A percentile compares a stretch with the other conserved stretches of the same genome.
phyloP scores from a whole-genome alignment of 2,888 invertebrate genomes.

The Chromoteleia sp. region DNA sequence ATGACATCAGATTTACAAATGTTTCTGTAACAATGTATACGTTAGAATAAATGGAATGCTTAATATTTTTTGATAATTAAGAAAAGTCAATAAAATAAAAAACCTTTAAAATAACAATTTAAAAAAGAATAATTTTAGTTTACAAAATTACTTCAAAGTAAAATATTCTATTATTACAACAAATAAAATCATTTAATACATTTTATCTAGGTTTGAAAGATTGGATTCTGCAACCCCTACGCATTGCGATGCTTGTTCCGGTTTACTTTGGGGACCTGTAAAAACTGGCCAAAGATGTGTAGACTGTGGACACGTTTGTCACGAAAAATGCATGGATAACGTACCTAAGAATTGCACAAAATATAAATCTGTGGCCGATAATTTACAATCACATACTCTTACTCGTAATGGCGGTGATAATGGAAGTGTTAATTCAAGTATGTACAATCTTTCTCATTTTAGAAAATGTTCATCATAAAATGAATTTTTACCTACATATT shows the following conservation, averaged over 20 bases:
- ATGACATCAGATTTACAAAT: too few species aligned
- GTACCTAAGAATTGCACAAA: constrained; percentile 95
- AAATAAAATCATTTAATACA: neutral
- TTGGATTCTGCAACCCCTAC: constrained; percentile 94
- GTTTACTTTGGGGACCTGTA: constrained; percentile 96
- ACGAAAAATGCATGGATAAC: constrained; percentile 96
- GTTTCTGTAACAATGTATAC: too few species aligned
- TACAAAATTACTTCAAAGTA: too few species aligned
- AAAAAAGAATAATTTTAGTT: too few species aligned
- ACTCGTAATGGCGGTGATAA: constrained; percentile 88
- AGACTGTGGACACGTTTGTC: constrained; percentile 97
- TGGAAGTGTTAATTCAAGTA: constrained; percentile 90
- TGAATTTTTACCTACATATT: neutral
- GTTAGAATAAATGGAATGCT: too few species aligned
- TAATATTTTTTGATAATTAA: too few species aligned
- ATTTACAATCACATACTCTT: constrained; percentile 86
- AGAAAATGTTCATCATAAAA: neutral
- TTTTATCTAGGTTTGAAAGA: constrained; percentile 89
- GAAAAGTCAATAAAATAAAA: too few species aligned
- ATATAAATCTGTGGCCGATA: constrained; percentile 88
- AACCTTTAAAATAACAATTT: too few species aligned
- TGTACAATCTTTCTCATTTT: constrained; percentile 61
- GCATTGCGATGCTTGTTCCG: constrained; percentile 95
- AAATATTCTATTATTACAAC: too few species aligned
- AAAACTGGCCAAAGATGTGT: constrained; percentile 91